Evolutionary conservation across 2,797 vertebrate species (phyloP).

Genomic region (Diglossa cyanea): DNA sequence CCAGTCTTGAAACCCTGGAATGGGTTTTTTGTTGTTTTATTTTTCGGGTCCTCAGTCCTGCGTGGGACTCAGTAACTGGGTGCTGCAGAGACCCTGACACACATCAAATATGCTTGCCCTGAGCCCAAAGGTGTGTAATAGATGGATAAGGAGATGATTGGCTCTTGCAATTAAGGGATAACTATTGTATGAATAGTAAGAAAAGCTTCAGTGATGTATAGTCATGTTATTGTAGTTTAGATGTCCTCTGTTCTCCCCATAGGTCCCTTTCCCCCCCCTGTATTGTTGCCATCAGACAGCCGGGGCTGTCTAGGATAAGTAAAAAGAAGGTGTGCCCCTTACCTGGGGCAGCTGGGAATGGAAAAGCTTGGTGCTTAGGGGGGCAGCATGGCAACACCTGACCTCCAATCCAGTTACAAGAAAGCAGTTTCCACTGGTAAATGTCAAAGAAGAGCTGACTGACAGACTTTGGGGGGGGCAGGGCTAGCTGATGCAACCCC

Average conservation of each 20-base stretch:
- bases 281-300: too few species aligned
- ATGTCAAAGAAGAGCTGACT: neutral
- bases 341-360: rapidly evolving
- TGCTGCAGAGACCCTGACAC: neutral
- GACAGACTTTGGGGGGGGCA: neutral
- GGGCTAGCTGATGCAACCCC: neutral
- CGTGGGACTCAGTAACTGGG: neutral
- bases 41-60: neutral
- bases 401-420: neutral
- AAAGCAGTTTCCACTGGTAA: neutral
- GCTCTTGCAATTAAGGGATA: too few species aligned
- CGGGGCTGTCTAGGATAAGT: too few species aligned
- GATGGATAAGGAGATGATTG: too few species aligned
- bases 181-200: too few species aligned
- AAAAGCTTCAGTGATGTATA: neutral
- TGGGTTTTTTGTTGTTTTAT: neutral
- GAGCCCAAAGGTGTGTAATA: neutral
- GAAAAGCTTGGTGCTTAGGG: too few species aligned
- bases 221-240: neutral
- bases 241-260: neutral
- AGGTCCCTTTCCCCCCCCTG: neutral
- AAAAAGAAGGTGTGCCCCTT: too few species aligned
- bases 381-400: too few species aligned
- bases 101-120: neutral
- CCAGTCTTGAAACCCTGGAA: too few species aligned